Conservation (phyloP, 2,888 invertebrate species). For the Neria commutata region DNA sequence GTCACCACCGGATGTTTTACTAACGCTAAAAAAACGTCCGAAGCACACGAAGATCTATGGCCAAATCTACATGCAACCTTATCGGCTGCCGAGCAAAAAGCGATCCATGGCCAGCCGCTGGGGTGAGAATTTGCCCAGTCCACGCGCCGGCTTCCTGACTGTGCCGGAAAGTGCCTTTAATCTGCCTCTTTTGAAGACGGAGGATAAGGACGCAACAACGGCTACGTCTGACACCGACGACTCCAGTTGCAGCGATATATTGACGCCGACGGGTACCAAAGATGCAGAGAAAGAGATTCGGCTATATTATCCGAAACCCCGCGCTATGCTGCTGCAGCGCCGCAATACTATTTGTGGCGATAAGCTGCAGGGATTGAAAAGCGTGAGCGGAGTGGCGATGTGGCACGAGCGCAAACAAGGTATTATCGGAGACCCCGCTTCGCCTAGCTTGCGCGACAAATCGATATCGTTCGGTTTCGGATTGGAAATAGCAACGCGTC, state of each 20-base stretch:
- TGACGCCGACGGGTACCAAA: constrained; percentile 63
- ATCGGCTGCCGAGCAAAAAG: constrained; percentile 75
- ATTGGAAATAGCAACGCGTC: constrained; percentile 71
- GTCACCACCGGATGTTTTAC: constrained; percentile 78
- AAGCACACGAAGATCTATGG: constrained; percentile 81
- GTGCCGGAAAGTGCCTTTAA: constrained; percentile 23
- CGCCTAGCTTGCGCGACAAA: constrained; percentile 74
- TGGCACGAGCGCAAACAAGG: constrained; percentile 75
- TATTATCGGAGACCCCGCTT: constrained; percentile 53
- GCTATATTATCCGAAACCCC: constrained; percentile 77
- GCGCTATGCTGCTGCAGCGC: constrained; percentile 75
- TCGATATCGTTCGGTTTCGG: constrained; percentile 80
- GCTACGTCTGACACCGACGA: constrained; percentile 59
- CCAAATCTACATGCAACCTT: constrained; percentile 71
- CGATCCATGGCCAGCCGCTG: constrained; percentile 70
- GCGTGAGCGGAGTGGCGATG: constrained; percentile 64
- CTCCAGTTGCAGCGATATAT: constrained; percentile 66
- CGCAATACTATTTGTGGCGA: constrained; percentile 89
- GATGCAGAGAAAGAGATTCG: constrained; percentile 61
- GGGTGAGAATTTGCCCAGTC: constrained; percentile 74
- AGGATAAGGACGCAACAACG: constrained; percentile 40
- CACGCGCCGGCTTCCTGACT: constrained; percentile 68
- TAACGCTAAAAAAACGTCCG: constrained; percentile 83
- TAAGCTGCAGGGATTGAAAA: constrained; percentile 65
- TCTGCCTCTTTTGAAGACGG: constrained; percentile 65